Evolutionary conservation across 2,113 vertebrate genomes (phyloP), one percentile per base, ranked within the genome.

Genomic region (Indicator indicator): DNA sequence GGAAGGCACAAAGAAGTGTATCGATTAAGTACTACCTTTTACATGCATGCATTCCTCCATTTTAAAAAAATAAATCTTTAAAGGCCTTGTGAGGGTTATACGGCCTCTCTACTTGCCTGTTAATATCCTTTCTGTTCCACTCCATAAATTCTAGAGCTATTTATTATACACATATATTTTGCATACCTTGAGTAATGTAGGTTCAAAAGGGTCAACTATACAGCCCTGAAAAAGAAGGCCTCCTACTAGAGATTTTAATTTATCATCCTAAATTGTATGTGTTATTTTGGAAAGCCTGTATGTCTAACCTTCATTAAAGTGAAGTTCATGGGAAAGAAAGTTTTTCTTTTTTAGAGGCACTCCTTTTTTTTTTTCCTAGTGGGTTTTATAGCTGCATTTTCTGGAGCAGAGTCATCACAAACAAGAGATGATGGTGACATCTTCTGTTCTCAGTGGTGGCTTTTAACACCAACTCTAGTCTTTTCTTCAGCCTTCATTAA

Each of bases 81-180:
- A 94, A 96, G 93, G 94, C 95, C 96, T 97, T 95, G 93, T 93
- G 95, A 97, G 96, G 83, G 94, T 95, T 95, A 96, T 95, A 93
- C 94, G 94, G 80, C 95, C 96, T 96, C 94, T 96, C 92, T 95
- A 88, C 94, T 97, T 97, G 94, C 95, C 91, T 95, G 94, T 97
- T 97, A 96, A 97, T 97, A 95, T 97, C 93, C 95, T 96, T 96
- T 97, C 94, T 95, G 96, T 96, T 97, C 95, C 94, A 97, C 96
- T 96, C 95, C 95, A 96, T 97, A 96, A 95, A 97, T 96, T 96
- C 94, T 94, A 73, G 88, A 95, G 93, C 95, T 96, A 96, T 97
- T 97, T 97, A 97, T 96, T 97, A 96, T 96, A 96, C 93, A 97
- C 92, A 93, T 96, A 95, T 97, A 96, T 96, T 96, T 96, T 96